Evolutionary conservation across 2,113 vertebrate genomes (phyloP).

Genomic region (Coptodon bakossiorum): DNA sequence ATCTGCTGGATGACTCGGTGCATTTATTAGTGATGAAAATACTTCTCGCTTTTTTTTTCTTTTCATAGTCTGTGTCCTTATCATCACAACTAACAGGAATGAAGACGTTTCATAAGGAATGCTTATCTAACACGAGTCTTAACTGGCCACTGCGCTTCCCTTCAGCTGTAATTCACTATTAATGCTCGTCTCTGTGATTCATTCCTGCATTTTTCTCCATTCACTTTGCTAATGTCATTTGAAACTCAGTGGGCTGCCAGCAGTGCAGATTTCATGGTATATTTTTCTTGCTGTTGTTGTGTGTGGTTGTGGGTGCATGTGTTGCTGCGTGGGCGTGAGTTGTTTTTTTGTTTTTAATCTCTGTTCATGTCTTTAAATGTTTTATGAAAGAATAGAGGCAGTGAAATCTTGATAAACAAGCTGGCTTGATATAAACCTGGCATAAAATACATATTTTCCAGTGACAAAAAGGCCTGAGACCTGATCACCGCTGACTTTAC

Average conservation of each 20-base stretch:
- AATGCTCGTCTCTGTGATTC: background rate
- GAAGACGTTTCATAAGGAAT: background rate
- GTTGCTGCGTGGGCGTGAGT: background rate
- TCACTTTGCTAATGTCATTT: conserved; percentile 3
- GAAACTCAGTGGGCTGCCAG: background rate
- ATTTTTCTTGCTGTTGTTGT: background rate
- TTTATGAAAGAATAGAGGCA: background rate
- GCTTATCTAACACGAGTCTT: background rate
- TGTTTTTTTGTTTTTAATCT: background rate
- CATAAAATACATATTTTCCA: background rate
- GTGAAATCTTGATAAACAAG: background rate
- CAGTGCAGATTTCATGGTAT: background rate
- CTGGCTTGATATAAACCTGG: background rate
- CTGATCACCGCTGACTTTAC: background rate
- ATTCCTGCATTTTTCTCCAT: background rate
- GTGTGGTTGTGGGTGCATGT: background rate
- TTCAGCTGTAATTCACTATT: background rate
- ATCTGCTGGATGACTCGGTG: background rate
- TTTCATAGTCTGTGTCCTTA: background rate
- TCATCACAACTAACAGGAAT: background rate
- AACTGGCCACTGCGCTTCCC: background rate
- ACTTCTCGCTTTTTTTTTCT: background rate
- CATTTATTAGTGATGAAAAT: background rate
- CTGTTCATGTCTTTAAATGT: background rate
- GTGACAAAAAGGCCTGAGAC: background rate